Conservation (phyloP, 2,797 vertebrate species). For the Malacoctenus gilli region DNA sequence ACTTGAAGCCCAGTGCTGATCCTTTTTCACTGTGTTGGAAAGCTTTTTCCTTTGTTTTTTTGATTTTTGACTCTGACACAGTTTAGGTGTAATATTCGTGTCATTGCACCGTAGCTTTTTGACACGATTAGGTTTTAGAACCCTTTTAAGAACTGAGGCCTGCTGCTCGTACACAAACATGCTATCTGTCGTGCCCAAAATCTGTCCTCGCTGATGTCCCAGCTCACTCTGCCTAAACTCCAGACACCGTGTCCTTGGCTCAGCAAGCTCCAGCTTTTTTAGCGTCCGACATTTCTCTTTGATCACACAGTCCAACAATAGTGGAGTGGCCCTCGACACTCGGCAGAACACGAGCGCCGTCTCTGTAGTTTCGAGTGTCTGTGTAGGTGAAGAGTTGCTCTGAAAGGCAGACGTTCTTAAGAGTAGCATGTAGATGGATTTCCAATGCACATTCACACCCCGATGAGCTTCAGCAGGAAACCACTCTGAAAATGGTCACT, state of each 20-base stretch:
- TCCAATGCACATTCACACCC: not conserved
- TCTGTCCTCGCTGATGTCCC: not conserved
- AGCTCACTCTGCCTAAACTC: conserved; percentile 5
- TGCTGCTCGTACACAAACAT: too few relatives aligned
- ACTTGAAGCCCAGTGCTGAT: too few relatives aligned
- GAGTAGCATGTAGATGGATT: conserved; percentile 5
- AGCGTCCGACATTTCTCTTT: conserved; percentile 47
- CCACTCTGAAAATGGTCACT: too few relatives aligned
- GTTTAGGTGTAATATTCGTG: not conserved
- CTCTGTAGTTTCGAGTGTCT: conserved; percentile 37
- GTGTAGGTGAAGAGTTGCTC: conserved; percentile 30
- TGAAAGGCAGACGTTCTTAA: too few relatives aligned
- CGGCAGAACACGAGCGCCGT: conserved; percentile 30
- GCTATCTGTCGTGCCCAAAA: too few relatives aligned
- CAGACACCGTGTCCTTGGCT: conserved; percentile 22
- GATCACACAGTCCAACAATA: conserved; percentile 25
- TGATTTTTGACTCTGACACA: not conserved
- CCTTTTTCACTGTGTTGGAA: too few relatives aligned
- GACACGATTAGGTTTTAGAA: too few relatives aligned
- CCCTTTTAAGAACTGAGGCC: too few relatives aligned
- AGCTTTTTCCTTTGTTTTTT: too few relatives aligned
- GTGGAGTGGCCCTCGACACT: conserved; percentile 47
- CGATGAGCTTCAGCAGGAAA: not conserved
- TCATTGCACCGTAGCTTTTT: too few relatives aligned
- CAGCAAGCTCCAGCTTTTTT: conserved; percentile 25